phyloP scores from a whole-genome alignment of 2,113 vertebrate species.

The Trematocara zebra region DNA sequence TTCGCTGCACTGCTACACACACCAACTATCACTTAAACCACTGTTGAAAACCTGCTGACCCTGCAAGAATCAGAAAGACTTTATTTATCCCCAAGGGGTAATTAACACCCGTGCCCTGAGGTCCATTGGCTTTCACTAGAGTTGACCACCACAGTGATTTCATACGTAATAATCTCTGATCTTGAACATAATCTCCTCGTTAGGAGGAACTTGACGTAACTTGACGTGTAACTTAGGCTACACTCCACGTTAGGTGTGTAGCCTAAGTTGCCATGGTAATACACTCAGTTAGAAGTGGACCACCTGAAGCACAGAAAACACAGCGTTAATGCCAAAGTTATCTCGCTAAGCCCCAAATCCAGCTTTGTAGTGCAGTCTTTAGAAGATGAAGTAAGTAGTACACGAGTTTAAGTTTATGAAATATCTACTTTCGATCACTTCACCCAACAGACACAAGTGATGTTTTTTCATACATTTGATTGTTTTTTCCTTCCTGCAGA shows the following conservation, averaged over 20 bases:
- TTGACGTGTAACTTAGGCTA: too few relatives aligned
- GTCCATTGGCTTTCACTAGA: neutral
- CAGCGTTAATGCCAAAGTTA: neutral
- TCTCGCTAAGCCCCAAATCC: neutral
- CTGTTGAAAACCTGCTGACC: neutral
- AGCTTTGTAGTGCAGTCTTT: neutral
- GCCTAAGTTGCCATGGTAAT: neutral
- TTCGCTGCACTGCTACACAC: neutral
- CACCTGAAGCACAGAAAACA: neutral
- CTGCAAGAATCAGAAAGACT: neutral
- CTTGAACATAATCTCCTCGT: neutral
- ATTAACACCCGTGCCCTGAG: neutral
- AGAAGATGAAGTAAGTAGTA: neutral
- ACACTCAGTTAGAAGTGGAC: neutral
- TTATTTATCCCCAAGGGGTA: neutral
- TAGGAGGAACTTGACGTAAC: too few relatives aligned
- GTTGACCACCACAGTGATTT: neutral
- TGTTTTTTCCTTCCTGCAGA: neutral
- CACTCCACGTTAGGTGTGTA: neutral
- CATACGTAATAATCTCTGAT: neutral
- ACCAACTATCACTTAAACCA: neutral
- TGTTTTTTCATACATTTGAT: neutral
- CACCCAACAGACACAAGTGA: neutral
- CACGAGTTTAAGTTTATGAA: neutral
- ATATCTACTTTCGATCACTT: neutral